Base-by-base conservation (phyloP, 2,888 invertebrate species). In the Rhamnusium bicolor region DNA sequence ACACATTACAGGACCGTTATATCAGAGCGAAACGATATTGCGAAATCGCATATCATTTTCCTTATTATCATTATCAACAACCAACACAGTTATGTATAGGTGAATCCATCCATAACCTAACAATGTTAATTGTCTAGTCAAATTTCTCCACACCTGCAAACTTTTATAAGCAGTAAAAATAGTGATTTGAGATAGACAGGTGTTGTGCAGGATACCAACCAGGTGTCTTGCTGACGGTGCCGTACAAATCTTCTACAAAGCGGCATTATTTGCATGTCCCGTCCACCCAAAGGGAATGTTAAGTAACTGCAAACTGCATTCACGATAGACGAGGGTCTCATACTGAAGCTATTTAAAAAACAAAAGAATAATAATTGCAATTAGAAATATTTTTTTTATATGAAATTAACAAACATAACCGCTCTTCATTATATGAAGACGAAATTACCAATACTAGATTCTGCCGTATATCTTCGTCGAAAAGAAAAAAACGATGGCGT, bases 261-360 rank as follows among this genome's bases (percentile, higher is more conserved):
- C 60, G 69, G 63, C 68, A 49, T 63, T 72, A 72, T 72, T 72
- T 69, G 72, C 72, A 69, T 72, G 46, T 21, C 32, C 62, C 63
- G 46, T 71, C 71, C 67, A 67, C 72, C 72, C 68, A 67, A 66
- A 32, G 66, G 53, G 71, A 72, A 72, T 72, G 53, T 65, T 56
- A 68, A 72, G 62, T 63, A 47, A 63, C 32, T n/a, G n/a, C n/a
- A n/a, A n/a, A n/a, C n/a, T 29, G 29, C 32, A 49, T 60, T 60
- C 49, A 51, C n/a, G 27, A 51, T 69, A 58, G 46, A 1, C 32
- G 10, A 32, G 32, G 1, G 32, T 8, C 29, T 29, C 1, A 5
- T 1, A 6, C 29, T 7, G 29, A 29, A n/a, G n/a, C n/a, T n/a
- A n/a, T n/a, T n/a, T n/a, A n/a, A n/a, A n/a, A n/a, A n/a, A n/a